Base-by-base conservation (phyloP, 2,797 vertebrate species). In the Enteromius viviparus region DNA sequence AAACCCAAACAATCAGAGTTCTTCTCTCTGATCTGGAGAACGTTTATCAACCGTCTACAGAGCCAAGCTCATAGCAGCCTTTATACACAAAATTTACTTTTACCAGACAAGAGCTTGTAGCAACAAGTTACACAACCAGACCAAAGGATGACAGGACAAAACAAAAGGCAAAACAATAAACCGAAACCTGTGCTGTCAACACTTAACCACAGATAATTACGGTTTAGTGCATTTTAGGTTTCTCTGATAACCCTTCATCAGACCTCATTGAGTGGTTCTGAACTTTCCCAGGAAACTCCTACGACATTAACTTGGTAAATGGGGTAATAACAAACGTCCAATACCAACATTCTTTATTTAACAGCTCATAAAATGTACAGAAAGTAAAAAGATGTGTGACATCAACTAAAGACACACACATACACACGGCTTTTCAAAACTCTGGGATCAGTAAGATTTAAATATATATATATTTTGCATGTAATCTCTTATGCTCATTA, bases 21-120 rank as follows among this genome's bases (percentile, higher is more conserved):
- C 62, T 70, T 80, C 76, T 55, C 79, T 81, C 75, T 47, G 80
- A 83, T 76, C 66, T 76, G 45, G 70, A 78, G 49, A 82, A 66
- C 37, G 72, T 86, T 85, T 78, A 86, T 75, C 74, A 75, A 34
- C n/a, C 40, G 26, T 82, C 68, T 69, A 66, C 78, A 65, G 62
- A 66, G 58, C 55, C 72, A 78, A 77, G 70, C 70, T 86, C 76
- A 76, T 32, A 77, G 60, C 66, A 40, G 23, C 53, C 60, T 66
- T 77, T 81, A 60, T 85, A 75, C 15, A 68, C 72, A 78, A 74
- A 78, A 68, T 82, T 37, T 15, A 74, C 82, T 74, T 68, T 76
- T 49, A 84, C 77, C 79, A 83, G 71, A 88, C 76, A 83, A 55
- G 65, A 77, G 60, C 87, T 64, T 80, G 66, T 55, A 64, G 80